Percentiles rank a stretch among this genome's conserved stretches.
Evolutionary conservation across 2,888 invertebrate genomes (phyloP).

Genomic region (Hyposoter dolosus): DNA sequence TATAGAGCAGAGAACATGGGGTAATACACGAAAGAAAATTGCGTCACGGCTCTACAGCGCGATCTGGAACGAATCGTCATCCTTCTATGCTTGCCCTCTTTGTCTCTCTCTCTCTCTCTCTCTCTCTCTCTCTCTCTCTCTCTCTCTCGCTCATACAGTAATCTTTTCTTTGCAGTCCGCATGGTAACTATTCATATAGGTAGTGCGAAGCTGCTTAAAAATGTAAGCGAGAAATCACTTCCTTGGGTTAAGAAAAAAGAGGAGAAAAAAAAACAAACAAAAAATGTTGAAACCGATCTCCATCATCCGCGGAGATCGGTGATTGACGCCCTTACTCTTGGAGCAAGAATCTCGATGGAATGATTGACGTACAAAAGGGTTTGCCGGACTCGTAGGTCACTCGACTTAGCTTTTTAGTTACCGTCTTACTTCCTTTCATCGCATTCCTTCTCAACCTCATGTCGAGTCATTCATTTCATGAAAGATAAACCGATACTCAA

Average conservation of each 20-base stretch:
- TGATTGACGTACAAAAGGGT: constrained; percentile 62
- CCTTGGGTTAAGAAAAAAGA: constrained; percentile 38
- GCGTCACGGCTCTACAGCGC: constrained; percentile 70
- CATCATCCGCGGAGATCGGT: constrained; percentile 54
- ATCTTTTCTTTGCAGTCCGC: constrained; percentile 43
- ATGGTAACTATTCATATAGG: constrained; percentile 25
- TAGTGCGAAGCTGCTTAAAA: constrained; percentile 56
- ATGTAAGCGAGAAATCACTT: constrained; percentile 61
- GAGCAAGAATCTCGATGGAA: constrained; percentile 37
- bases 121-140: constrained; percentile 9
- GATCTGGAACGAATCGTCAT: constrained; percentile 72
- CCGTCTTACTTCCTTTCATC: constrained; percentile 25
- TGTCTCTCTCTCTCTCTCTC: constrained; percentile 18
- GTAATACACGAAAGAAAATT: constrained; percentile 65
- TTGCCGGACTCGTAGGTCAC: constrained; percentile 29
- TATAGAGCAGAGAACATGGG: constrained; percentile 26
- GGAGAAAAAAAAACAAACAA: constrained; percentile 31
- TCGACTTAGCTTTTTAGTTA: constrained; percentile 4
- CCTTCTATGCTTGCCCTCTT: constrained; percentile 18
- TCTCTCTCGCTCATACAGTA: constrained; percentile 35
- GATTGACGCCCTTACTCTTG: constrained; percentile 57
- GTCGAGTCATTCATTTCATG: constrained; percentile 6
- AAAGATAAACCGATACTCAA: not conserved
- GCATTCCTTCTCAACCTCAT: constrained; percentile 1
- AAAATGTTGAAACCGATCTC: constrained; percentile 49